Evolutionary conservation across 2,113 vertebrate species (phyloP), one percentile per base, ranked within the genome.

Genomic region (Corythaeola cristata): DNA sequence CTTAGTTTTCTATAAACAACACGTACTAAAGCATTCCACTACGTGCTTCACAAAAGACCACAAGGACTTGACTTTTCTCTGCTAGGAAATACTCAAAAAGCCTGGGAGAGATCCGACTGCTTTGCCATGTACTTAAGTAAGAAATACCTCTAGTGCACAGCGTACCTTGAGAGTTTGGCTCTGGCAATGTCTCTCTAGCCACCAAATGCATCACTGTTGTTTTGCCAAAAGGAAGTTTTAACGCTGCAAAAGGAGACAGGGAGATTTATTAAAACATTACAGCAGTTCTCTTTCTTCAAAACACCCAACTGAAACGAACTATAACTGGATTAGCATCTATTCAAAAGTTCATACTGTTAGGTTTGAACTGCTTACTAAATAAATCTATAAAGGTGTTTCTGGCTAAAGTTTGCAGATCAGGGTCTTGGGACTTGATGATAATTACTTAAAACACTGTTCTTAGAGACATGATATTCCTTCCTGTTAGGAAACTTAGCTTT

Each of bases 131-230:
- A 66, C 22, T 13, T 3, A 2, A 81, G 16, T 30, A 59, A 52
- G 53, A 89, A 72, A 33, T 6, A 17, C 15, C 18, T 26, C 47
- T 7, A 26, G 37, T 3, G 16, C 26, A 39, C 8, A 80, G 73
- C 97, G 12, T 99, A 99, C 99, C 99, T 99, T 99, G 99, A 98
- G 99, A 99, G 97, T 99, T 99, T 98, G 99, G 99, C 98, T 99
- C 99, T 92, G 99, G 99, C 98, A 99, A 98, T 41, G 99, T 99
- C 98, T 99, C 99, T 98, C 99, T 99, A 98, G 99, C 99, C 98
- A 99, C 99, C 98, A 99, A 98, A 98, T 99, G 99, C 99, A 99
- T 99, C 98, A 99, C 99, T 94, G 99, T 99, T 96, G 99, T 99
- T 98, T 99, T 99, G 96, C 99, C 99, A 98, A 99, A 98, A 89